Percentiles rank a stretch among this genome's conserved stretches.
Evolutionary conservation across 2,797 vertebrate species (phyloP).

Genomic region (Ambastaia sidthimunki): DNA sequence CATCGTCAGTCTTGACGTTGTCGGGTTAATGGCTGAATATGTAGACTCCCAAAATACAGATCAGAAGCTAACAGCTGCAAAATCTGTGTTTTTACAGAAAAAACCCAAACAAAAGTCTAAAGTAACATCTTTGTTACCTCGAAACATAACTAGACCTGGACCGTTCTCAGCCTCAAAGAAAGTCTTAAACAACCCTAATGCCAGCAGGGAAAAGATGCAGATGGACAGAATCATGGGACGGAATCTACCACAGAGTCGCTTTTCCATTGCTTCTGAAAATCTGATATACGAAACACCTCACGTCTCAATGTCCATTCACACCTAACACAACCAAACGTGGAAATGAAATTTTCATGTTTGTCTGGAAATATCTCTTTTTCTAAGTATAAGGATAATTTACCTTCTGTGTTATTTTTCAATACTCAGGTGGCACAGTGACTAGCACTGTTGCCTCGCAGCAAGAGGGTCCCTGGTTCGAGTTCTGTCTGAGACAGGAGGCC

Average conservation of each 20-base stretch:
- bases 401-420: not conserved
- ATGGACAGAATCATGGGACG: slow-evolving; percentile 18
- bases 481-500: no score
- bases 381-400: not conserved
- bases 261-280: slow-evolving; percentile 17
- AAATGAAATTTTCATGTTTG: not conserved
- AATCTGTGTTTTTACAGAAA: slow-evolving; percentile 4
- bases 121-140: not conserved
- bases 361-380: not conserved
- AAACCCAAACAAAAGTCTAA: slow-evolving; percentile 33
- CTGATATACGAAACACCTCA: slow-evolving; percentile 9
- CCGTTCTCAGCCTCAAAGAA: not conserved
- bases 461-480: no score
- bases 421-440: no score
- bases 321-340: slow-evolving; percentile 14
- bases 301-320: slow-evolving; percentile 21
- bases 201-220: slow-evolving; percentile 40
- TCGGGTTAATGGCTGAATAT: slow-evolving; percentile 75
- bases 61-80: slow-evolving; percentile 6
- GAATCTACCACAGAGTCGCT: slow-evolving; percentile 16
- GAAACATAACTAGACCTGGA: slow-evolving; percentile 22
- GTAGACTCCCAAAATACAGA: slow-evolving; percentile 19
- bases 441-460: no score
- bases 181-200: slow-evolving; percentile 30
- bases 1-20: slow-evolving; percentile 85